Evolutionary conservation across 2,113 vertebrate species (phyloP), one percentile per base, ranked within the genome.

Genomic region (Thunnus thynnus): DNA sequence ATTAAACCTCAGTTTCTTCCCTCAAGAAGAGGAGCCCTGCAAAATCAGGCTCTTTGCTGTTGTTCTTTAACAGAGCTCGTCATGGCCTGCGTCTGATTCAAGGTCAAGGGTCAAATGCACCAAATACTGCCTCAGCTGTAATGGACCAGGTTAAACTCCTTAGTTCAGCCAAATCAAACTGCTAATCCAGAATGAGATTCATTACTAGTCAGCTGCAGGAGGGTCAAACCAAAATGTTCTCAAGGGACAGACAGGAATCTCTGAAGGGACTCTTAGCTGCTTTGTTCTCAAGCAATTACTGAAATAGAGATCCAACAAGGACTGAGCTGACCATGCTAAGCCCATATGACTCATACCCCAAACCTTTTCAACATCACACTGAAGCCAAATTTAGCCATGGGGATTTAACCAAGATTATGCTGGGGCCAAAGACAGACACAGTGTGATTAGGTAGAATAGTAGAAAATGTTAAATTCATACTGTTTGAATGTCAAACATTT

Each of bases 1-100:
- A 87, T 92, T 88, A 91, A 85, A 87, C 56, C 13, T 36, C 44
- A 32, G 51, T 58, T 25, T 9, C 30, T 55, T 72, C 78, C 54
- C 67, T 4, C 16, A 58, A 67, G 51, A 72, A 58, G 41, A 70
- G 17, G 8, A 78, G 11, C 30, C 14, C 22, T 76, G 78, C 14
- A 50, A 51, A 25, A 68, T 76, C 52, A 57, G 27, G 36, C 83
- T 60, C 76, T 83, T 73, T 83, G 62, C 75, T 68, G 60, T 73
- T 69, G 6, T 32, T 66, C 67, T 54, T 47, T 44, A 62, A 52
- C 25, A 18, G 18, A 2, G 63, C n/a, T 48, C 4, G 16, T 44
- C 30, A 69, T 12, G 3, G 17, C 56, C 16, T 2, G 7, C 3
- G 0, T 55, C 58, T 60, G 36, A 64, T 25, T 80, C 41, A 50